Percentiles rank a stretch among this genome's conserved stretches.
Conservation (phyloP, 2,888 invertebrate genomes). For the Caenorhabditis sulstoni region DNA sequence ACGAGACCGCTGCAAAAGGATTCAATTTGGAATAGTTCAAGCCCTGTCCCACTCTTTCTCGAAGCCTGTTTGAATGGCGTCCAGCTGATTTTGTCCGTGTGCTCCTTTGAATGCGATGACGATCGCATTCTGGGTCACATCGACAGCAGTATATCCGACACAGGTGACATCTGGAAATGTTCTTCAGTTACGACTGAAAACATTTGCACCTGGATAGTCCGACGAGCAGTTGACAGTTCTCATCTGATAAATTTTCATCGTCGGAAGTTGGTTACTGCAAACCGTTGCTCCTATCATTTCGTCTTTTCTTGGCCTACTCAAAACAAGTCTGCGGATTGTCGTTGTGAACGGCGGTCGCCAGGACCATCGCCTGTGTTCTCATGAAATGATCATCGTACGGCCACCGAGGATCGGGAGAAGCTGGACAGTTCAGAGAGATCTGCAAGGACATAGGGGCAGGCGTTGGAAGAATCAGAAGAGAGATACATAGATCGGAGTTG, state of each 20-base stretch:
- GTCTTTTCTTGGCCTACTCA: constrained; percentile 14
- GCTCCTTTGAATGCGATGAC: constrained; percentile 40
- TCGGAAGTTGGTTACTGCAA: constrained; percentile 48
- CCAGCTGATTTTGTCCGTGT: constrained; percentile 41
- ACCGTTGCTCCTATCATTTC: not conserved
- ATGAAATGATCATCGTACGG: constrained; percentile 45
- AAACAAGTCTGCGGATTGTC: constrained; percentile 48
- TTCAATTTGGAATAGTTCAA: not conserved
- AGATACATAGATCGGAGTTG: not conserved
- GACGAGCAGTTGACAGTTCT: constrained; percentile 33
- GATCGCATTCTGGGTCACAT: constrained; percentile 28
- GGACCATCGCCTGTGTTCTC: constrained; percentile 28
- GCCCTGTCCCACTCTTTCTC: constrained; percentile 14
- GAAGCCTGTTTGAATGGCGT: not conserved
- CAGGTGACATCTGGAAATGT: constrained; percentile 34
- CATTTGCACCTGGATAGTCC: constrained; percentile 4
- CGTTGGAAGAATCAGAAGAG: not conserved
- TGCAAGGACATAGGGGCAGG: not conserved
- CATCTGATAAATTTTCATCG: constrained; percentile 33
- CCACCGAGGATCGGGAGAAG: constrained; percentile 1
- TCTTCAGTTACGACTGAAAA: too few relatives aligned
- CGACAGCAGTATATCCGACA: constrained; percentile 40
- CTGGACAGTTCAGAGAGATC: constrained; percentile 38
- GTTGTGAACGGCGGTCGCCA: constrained; percentile 42
- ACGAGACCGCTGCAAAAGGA: constrained; percentile 23